These are phyloP conservation scores for Drosophila monieri DNA, from an alignment of 2,888 invertebrate species.

Conservation along the genomic window DNA sequence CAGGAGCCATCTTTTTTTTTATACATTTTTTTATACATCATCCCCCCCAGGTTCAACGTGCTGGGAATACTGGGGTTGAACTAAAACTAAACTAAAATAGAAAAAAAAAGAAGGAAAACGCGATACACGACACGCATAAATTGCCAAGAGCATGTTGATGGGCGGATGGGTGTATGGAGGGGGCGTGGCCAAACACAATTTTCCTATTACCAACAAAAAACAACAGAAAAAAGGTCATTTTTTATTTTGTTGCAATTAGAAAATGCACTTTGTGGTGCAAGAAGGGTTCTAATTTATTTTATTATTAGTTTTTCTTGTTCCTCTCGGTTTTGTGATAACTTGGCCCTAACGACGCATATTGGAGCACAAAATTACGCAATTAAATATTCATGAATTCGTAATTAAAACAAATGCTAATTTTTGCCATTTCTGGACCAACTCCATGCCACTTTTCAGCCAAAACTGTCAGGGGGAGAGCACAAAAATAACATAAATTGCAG, in stretches of 20 bases:
- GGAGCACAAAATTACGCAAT: slow-evolving; percentile 62
- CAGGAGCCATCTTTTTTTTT: not conserved
- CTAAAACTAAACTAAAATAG: slow-evolving; percentile 19
- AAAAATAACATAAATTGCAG: slow-evolving; percentile 9
- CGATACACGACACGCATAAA: slow-evolving; percentile 59
- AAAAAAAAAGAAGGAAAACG: slow-evolving; percentile 24
- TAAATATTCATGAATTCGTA: slow-evolving; percentile 64
- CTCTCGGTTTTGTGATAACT: slow-evolving; percentile 7
- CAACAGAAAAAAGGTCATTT: slow-evolving; percentile 23
- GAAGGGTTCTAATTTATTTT: not conserved
- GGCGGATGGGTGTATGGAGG: not conserved
- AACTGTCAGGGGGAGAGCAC: slow-evolving; percentile 29
- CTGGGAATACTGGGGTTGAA: slow-evolving; percentile 28
- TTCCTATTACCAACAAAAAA: slow-evolving; percentile 65
- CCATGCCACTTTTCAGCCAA: not conserved
- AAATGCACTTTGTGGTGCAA: slow-evolving; percentile 63
- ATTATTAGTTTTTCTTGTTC: not conserved
- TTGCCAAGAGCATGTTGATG: slow-evolving; percentile 34
- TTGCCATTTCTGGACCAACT: not conserved
- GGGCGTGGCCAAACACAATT: slow-evolving; percentile 66
- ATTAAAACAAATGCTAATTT: slow-evolving; percentile 34
- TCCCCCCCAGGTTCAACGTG: slow-evolving; percentile 8
- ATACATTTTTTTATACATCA: no score
- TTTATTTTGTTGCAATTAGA: slow-evolving; percentile 69
- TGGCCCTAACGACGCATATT: slow-evolving; percentile 54